These are phyloP conservation scores for Pseudorectes ferrugineus DNA, from an alignment of 2,113 vertebrate genomes.

Conservation along the genomic window DNA sequence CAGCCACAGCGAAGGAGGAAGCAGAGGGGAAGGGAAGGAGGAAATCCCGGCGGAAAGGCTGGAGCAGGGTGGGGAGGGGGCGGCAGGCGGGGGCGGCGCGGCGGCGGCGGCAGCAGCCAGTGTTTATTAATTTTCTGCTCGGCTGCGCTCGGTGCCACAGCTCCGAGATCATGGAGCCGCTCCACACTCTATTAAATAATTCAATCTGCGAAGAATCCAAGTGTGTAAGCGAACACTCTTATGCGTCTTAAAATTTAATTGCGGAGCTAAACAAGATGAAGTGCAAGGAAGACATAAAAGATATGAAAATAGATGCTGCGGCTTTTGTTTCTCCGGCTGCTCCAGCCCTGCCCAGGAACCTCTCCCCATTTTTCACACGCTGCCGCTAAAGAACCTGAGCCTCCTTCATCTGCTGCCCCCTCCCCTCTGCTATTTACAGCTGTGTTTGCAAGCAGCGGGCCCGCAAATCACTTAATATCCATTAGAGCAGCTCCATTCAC, in stretches of 20 bases:
- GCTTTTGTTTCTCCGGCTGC: slow-evolving; percentile 51
- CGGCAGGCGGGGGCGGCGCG: neutral
- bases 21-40: neutral
- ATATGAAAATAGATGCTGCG: slow-evolving; percentile 38
- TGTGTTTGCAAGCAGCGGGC: slow-evolving; percentile 60
- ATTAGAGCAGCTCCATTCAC: slow-evolving; percentile 53
- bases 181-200: slow-evolving; percentile 74
- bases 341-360: neutral
- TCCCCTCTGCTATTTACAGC: slow-evolving; percentile 60
- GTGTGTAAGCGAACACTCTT: slow-evolving; percentile 55
- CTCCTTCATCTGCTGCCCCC: slow-evolving; percentile 22
- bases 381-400: neutral
- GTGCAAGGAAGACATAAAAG: slow-evolving; percentile 55
- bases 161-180: slow-evolving; percentile 49
- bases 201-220: slow-evolving; percentile 67
- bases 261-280: slow-evolving; percentile 66
- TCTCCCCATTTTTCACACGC: slow-evolving; percentile 52
- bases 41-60: neutral
- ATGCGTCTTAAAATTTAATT: slow-evolving; percentile 76
- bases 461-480: slow-evolving; percentile 70
- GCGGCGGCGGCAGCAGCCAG: neutral
- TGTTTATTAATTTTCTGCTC: slow-evolving; percentile 75
- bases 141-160: slow-evolving; percentile 48
- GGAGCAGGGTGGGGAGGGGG: neutral
- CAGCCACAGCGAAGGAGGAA: rapidly evolving